phyloP scores from a whole-genome alignment of 2,888 invertebrate species.

The Plemyria rubiginata region DNA sequence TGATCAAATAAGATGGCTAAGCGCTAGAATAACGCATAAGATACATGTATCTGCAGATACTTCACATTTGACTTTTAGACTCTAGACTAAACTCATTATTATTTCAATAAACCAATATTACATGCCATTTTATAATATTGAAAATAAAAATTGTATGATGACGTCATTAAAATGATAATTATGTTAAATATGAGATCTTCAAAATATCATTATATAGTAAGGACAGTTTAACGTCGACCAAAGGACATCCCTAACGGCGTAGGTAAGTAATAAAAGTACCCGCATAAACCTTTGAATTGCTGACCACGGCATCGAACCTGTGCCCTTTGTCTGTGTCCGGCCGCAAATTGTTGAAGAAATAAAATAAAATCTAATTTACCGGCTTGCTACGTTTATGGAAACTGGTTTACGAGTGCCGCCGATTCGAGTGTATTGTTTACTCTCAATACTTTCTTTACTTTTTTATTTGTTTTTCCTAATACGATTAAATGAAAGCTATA shows the following conservation, averaged over 20 bases:
- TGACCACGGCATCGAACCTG: slow-evolving; percentile 80
- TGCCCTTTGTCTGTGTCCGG: slow-evolving; percentile 78
- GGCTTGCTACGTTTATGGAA: slow-evolving; percentile 78
- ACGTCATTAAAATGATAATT: no score
- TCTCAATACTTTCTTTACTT: slow-evolving; percentile 62
- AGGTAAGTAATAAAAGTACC: slow-evolving; percentile 80
- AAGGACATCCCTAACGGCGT: slow-evolving; percentile 54
- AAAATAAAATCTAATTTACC: slow-evolving; percentile 84
- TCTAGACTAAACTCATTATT: no score
- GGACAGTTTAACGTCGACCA: slow-evolving; percentile 40
- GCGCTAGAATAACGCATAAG: no score
- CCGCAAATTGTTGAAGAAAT: slow-evolving; percentile 84
- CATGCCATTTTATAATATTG: no score
- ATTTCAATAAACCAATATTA: no score
- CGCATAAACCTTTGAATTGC: slow-evolving; percentile 84
- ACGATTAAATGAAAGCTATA: slow-evolving; percentile 52
- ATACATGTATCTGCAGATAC: no score
- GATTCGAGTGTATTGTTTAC: slow-evolving; percentile 71
- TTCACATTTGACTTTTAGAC: no score
- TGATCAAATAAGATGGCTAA: no score
- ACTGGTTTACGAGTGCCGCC: slow-evolving; percentile 75
- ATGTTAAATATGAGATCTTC: no score
- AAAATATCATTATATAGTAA: no score
- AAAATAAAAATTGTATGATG: no score
- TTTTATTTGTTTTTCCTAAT: slow-evolving; percentile 64